Conservation (phyloP, 2,888 invertebrate species). For the Trissoscelio sp. region DNA sequence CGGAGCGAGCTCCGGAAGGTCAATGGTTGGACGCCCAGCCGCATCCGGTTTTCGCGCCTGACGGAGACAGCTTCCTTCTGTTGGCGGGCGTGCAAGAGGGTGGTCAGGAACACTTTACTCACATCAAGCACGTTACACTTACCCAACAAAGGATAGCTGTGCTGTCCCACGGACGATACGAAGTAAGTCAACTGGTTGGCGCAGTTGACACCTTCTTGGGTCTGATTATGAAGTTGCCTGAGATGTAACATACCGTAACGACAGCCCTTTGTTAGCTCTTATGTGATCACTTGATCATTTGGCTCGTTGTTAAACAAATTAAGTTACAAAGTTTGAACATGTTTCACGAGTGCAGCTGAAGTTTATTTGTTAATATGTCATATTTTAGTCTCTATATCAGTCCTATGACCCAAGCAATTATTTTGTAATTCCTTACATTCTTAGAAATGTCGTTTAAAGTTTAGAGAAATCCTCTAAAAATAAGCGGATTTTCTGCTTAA, state of each 20-base stretch:
- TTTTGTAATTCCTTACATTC: too few species aligned
- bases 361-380: too few species aligned
- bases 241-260: constrained; percentile 6
- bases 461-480: too few species aligned
- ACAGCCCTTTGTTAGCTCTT: constrained; percentile 3
- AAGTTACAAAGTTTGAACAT: too few species aligned
- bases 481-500: too few species aligned
- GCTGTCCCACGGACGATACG: constrained; percentile 93
- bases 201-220: constrained; percentile 14
- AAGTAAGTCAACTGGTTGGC: constrained; percentile 85
- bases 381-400: too few species aligned
- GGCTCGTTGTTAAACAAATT: too few species aligned
- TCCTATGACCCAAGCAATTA: too few species aligned
- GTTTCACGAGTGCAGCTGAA: too few species aligned
- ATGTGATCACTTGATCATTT: neutral
- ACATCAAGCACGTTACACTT: constrained; percentile 94
- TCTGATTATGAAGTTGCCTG: constrained; percentile 8
- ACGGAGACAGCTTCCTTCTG: constrained; percentile 93
- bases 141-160: constrained; percentile 93
- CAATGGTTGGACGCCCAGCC: constrained; percentile 94
- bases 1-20: constrained; percentile 92
- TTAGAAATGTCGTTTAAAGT: too few species aligned
- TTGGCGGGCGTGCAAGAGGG: constrained; percentile 93
- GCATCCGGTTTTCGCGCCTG: constrained; percentile 92
- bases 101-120: constrained; percentile 92